phyloP scores from a whole-genome alignment of 2,888 invertebrate species.

The Eurytoma adleriae region DNA sequence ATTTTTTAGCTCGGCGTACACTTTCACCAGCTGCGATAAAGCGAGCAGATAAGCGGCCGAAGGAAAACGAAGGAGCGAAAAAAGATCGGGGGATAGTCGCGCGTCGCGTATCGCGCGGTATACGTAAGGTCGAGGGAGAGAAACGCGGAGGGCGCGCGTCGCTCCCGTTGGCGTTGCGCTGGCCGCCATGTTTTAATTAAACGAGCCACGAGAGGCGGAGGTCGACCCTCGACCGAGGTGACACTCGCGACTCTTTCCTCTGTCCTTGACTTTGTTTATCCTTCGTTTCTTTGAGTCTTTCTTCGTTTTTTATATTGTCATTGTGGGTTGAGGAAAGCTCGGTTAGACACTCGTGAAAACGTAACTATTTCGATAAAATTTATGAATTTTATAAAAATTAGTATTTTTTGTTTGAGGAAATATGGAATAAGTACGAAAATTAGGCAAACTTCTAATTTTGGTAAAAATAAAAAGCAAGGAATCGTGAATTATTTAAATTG shows the following conservation, averaged over 20 bases:
- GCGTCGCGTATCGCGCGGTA: too few relatives aligned
- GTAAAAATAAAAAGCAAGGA: too few relatives aligned
- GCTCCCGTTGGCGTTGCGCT: neutral
- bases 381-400: too few relatives aligned
- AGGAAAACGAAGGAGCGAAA: slow-evolving; percentile 7
- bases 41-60: slow-evolving; percentile 68
- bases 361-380: too few relatives aligned
- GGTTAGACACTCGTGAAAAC: too few relatives aligned
- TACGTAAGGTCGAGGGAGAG: neutral
- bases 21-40: slow-evolving; percentile 66
- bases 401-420: too few relatives aligned
- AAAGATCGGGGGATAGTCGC: too few relatives aligned
- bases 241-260: neutral
- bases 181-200: neutral
- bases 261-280: slow-evolving; percentile 18
- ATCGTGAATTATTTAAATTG: too few relatives aligned
- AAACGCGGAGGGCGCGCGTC: neutral
- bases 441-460: too few relatives aligned
- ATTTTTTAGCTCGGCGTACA: slow-evolving; percentile 59
- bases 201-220: neutral
- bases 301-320: neutral
- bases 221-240: neutral
- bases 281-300: neutral
- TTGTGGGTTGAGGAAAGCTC: neutral
- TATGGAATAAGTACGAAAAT: too few relatives aligned